A percentile compares a stretch with the other conserved stretches of the same genome.
These are phyloP conservation scores for Piprites chloris DNA, from an alignment of 2,113 vertebrate genomes.

Conservation along the genomic window DNA sequence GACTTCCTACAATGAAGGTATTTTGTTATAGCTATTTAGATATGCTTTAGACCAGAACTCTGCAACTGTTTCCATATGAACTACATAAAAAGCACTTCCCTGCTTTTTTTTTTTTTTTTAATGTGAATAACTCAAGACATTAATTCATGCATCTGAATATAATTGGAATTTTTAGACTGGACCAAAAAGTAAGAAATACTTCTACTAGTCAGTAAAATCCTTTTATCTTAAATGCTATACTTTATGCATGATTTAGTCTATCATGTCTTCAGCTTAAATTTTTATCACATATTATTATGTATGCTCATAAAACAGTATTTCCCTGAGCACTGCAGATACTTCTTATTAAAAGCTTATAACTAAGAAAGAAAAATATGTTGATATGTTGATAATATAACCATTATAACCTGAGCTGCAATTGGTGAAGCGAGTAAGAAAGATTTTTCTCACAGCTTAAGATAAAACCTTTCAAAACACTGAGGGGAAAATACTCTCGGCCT, in stretches of 20 bases:
- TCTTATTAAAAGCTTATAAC: not conserved
- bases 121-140: not conserved
- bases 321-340: not conserved
- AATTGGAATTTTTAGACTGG: not conserved
- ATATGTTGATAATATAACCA: not conserved
- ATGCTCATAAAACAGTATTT: not conserved
- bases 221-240: not conserved
- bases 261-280: not conserved
- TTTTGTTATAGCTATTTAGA: not conserved
- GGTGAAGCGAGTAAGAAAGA: not conserved
- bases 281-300: not conserved
- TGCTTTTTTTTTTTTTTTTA: not conserved
- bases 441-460: not conserved
- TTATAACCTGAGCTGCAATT: not conserved
- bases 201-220: not conserved
- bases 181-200: not conserved
- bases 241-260: not conserved
- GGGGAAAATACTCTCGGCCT: not conserved
- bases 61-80: not conserved
- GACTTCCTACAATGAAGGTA: not conserved
- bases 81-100: not conserved
- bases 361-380: not conserved
- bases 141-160: not conserved
- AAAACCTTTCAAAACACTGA: not conserved
- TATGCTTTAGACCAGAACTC: not conserved